phyloP scores from a whole-genome alignment of 1,140 invertebrate species.

The Atopsyche davidsoni region DNA sequence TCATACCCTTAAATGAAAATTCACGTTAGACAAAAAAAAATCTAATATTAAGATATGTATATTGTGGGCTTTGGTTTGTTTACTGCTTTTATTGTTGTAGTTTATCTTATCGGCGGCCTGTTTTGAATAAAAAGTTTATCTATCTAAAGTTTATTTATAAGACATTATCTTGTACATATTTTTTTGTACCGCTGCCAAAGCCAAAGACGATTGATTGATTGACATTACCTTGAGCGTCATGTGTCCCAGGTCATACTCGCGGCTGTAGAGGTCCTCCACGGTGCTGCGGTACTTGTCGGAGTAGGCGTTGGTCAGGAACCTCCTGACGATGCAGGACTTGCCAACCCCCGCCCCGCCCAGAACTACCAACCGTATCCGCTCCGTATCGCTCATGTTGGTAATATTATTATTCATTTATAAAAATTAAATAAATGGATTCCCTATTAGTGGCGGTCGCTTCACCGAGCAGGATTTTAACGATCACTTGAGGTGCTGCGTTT shows the following conservation, averaged over 20 bases:
- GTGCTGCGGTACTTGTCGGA: conserved; percentile 79
- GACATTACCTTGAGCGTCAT: conserved; percentile 61
- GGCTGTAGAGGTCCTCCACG: conserved; percentile 83
- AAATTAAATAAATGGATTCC: too few species aligned
- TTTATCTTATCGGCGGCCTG: too few species aligned
- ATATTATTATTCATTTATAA: conserved; percentile 30
- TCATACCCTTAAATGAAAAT: too few species aligned
- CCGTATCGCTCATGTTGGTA: conserved; percentile 56
- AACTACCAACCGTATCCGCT: conserved; percentile 78
- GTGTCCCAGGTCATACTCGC: conserved; percentile 73
- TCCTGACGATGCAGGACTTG: conserved; percentile 80
- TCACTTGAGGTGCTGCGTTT: not conserved
- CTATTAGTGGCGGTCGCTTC: too few species aligned
- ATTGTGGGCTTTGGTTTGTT: too few species aligned
- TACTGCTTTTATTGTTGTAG: too few species aligned
- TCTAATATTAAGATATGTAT: too few species aligned
- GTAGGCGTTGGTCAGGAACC: conserved; percentile 82
- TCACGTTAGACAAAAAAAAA: too few species aligned
- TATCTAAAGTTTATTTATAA: not conserved
- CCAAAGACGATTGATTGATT: too few species aligned
- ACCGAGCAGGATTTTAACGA: too few species aligned
- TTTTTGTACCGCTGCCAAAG: too few species aligned
- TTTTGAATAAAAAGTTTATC: too few species aligned
- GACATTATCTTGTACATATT: conserved; percentile 6
- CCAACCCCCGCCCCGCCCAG: conserved; percentile 78